A percentile compares a stretch with the other conserved stretches of the same genome.
Evolutionary conservation across 2,113 vertebrate species (phyloP).

Genomic region (Pelmatolapia mariae): DNA sequence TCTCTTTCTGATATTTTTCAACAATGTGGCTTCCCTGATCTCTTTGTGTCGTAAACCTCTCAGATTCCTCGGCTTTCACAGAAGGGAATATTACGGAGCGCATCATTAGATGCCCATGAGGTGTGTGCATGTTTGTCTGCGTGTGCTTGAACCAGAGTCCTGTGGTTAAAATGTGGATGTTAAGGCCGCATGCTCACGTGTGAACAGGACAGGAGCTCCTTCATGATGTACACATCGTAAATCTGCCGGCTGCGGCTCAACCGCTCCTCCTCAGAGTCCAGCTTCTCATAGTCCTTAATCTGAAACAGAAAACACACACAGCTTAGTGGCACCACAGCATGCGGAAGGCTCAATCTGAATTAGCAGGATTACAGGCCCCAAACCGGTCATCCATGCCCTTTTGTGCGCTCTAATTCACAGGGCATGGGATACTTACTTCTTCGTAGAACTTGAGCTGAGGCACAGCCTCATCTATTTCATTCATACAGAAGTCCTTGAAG

Average conservation of each 20-base stretch:
- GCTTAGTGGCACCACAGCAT: not conserved
- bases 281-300: slow-evolving; percentile 88
- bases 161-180: not conserved
- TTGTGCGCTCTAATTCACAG: slow-evolving; percentile 1
- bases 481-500: slow-evolving; percentile 96
- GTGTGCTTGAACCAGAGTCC: not conserved
- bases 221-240: slow-evolving; percentile 95
- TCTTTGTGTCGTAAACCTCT: not conserved
- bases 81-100: not conserved
- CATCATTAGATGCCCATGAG: not conserved
- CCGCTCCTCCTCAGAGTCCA: slow-evolving; percentile 90
- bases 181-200: slow-evolving; percentile 75
- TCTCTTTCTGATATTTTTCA: not conserved
- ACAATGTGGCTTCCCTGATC: not conserved
- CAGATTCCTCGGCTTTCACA: not conserved
- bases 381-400: not conserved
- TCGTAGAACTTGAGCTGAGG: slow-evolving; percentile 98
- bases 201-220: slow-evolving; percentile 94
- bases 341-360: not conserved
- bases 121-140: not conserved
- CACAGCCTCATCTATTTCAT: slow-evolving; percentile 91
- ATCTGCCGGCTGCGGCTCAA: slow-evolving; percentile 87
- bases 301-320: slow-evolving; percentile 10
- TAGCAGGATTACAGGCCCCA: slow-evolving; percentile 31
- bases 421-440: slow-evolving; percentile 75